These are phyloP conservation scores for Sipha maydis DNA, from an alignment of 2,888 invertebrate species.

Conservation along the genomic window DNA sequence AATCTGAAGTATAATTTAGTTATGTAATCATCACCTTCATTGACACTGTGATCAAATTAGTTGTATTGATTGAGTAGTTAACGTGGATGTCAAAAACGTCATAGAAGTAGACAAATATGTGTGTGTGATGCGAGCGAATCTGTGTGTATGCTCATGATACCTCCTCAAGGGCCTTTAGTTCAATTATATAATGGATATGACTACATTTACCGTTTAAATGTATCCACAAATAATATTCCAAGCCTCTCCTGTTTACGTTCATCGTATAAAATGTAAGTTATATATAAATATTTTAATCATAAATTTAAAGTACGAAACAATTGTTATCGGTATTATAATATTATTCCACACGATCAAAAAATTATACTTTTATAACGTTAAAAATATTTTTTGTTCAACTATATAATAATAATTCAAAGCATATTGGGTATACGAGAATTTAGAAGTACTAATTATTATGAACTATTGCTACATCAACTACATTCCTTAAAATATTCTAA, in stretches of 20 bases:
- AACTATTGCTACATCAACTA: too few species aligned
- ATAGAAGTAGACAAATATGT: constrained; percentile 5
- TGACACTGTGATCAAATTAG: constrained; percentile 17
- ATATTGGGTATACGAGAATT: too few species aligned
- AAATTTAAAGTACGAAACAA: too few species aligned
- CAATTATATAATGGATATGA: constrained; percentile 34
- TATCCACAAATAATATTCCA: constrained; percentile 5
- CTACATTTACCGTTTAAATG: constrained; percentile 31
- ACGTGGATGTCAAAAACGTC: constrained; percentile 7
- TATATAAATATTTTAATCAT: too few species aligned
- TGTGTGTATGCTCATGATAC: background rate
- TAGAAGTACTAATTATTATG: too few species aligned
- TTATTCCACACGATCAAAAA: too few species aligned
- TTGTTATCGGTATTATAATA: too few species aligned
- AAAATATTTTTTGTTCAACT: too few species aligned
- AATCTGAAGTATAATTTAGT: constrained; percentile 25
- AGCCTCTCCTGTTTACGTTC: background rate
- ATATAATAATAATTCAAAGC: too few species aligned
- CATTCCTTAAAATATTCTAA: too few species aligned
- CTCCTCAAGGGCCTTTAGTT: constrained; percentile 6
- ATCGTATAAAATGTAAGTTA: background rate
- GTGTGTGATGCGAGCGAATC: background rate
- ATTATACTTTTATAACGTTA: too few species aligned
- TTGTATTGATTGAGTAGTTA: constrained; percentile 4
- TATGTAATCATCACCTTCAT: constrained; percentile 34